Conservation (phyloP, 37 sponge, comb jelly and placozoan genomes). For the Petrosia ficiformis region DNA sequence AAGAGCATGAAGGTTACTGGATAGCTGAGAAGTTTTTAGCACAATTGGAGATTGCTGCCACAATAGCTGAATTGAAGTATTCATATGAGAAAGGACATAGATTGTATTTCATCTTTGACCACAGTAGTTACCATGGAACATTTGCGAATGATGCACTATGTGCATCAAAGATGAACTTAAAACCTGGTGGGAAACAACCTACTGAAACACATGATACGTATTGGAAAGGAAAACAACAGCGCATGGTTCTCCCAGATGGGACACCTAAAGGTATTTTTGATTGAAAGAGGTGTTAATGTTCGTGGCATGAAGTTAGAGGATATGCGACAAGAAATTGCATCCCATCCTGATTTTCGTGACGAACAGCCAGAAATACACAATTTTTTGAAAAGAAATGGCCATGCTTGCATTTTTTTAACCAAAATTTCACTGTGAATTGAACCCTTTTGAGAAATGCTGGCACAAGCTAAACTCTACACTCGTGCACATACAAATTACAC, state of each 20-base stretch:
- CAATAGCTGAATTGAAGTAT: too few species aligned
- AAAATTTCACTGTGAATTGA: too few species aligned
- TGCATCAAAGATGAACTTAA: conserved; percentile 51
- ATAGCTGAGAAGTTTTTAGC: too few species aligned
- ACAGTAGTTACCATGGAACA: conserved; percentile 29
- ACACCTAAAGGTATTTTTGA: conserved; percentile 30
- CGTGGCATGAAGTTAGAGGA: conserved; percentile 31
- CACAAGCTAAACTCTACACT: conserved; percentile 38
- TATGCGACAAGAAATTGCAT: conserved; percentile 29
- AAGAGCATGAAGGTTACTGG: too few species aligned
- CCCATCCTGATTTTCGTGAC: conserved; percentile 34
- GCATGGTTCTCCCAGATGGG: conserved; percentile 21
- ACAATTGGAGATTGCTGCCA: too few species aligned
- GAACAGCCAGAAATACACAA: conserved; percentile 19
- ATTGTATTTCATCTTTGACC: too few species aligned
- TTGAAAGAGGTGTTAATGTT: conserved; percentile 57
- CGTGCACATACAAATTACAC: conserved; percentile 34
- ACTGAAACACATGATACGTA: conserved; percentile 42
- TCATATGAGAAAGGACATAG: too few species aligned
- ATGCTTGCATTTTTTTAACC: conserved; percentile 30
- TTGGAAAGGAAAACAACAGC: conserved; percentile 20
- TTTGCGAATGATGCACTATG: conserved; percentile 28
- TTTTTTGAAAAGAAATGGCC: conserved; percentile 20
- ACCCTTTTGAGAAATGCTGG: conserved; percentile 55
- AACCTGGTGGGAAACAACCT: too few species aligned